Evolutionary conservation across 2,113 vertebrate genomes (phyloP).

Genomic region (Melospiza georgiana): DNA sequence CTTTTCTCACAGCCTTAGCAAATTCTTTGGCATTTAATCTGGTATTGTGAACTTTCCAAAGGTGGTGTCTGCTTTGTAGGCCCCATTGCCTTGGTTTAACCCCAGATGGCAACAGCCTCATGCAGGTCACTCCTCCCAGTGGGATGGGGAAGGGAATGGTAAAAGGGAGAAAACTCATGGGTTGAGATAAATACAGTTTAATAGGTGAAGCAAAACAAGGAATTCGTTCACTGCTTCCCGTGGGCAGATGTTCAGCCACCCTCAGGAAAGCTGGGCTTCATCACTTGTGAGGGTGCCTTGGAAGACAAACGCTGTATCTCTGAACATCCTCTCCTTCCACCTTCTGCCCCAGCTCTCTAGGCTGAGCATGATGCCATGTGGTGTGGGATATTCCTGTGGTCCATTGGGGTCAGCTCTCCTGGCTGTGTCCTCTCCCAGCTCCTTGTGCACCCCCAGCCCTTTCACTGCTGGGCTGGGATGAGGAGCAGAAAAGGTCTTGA

Average conservation of each 20-base stretch:
- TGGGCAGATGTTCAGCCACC: background rate
- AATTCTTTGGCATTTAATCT: background rate
- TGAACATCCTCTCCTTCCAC: background rate
- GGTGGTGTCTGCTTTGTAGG: background rate
- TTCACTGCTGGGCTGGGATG: background rate
- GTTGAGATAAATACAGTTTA: background rate
- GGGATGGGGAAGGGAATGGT: background rate
- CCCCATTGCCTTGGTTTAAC: background rate
- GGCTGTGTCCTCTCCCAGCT: background rate
- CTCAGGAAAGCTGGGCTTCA: background rate
- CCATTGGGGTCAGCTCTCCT: background rate
- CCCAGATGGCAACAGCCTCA: background rate
- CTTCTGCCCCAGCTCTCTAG: background rate
- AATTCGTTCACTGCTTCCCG: background rate
- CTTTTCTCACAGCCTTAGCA: background rate
- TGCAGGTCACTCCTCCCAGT: background rate
- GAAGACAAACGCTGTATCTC: background rate
- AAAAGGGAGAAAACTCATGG: background rate
- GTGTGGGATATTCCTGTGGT: background rate
- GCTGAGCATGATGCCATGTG: background rate
- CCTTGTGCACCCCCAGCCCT: background rate
- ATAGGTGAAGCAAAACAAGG: background rate
- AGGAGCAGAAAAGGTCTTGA: background rate
- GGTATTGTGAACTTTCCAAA: background rate
- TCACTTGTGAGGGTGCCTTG: accelerated